These are phyloP conservation scores for Scyliorhinus canicula DNA, from an alignment of 2,797 vertebrate species.

Conservation along the genomic window DNA sequence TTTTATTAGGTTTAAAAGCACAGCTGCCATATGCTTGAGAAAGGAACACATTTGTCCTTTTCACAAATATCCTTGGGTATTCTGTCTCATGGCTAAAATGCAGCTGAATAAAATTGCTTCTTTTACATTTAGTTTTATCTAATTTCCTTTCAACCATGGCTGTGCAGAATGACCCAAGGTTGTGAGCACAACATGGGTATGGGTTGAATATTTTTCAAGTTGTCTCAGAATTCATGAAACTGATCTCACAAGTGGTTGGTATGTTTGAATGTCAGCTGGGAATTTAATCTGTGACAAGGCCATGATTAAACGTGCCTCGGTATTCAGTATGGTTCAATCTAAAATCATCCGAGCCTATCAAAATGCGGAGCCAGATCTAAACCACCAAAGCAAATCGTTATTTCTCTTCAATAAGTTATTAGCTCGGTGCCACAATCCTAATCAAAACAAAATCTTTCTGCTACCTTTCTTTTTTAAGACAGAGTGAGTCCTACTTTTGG, in stretches of 20 bases:
- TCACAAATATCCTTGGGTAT: not conserved
- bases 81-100: not conserved
- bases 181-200: not conserved
- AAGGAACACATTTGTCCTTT: not conserved
- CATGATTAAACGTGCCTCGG: not conserved
- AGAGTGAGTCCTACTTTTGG: not conserved
- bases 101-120: not conserved
- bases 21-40: not conserved
- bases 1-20: slow-evolving; percentile 28
- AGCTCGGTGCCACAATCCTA: not conserved
- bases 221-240: not conserved
- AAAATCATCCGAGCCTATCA: not conserved
- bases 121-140: not conserved
- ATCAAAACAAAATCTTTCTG: not conserved
- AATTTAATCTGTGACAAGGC: slow-evolving; percentile 22
- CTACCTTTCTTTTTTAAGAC: not conserved
- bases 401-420: not conserved
- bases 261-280: slow-evolving; percentile 16
- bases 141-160: not conserved
- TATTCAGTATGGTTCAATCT: not conserved
- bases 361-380: not conserved
- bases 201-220: not conserved
- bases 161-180: not conserved
- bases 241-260: not conserved
- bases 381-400: not conserved